Conservation (phyloP, 2,888 invertebrate genomes). For the Rotaria magnacalcarata region DNA sequence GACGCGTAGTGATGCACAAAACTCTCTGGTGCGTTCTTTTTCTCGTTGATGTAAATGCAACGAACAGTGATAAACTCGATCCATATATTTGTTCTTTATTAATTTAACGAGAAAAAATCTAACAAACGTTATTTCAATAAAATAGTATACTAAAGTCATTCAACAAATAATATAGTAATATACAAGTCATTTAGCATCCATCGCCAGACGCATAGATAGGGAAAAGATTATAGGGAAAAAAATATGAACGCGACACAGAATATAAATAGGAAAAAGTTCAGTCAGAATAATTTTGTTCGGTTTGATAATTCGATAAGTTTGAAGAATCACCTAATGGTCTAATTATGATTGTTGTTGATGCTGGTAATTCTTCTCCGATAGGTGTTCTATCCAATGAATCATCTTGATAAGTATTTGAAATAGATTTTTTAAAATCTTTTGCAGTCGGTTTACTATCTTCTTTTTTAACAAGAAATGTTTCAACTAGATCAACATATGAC, state of each 20-base stretch:
- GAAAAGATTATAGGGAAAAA: not conserved
- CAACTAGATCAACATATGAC: not conserved
- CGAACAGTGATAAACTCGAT: not conserved
- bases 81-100: not conserved
- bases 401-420: not conserved
- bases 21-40: too few relatives aligned
- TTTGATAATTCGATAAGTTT: not conserved
- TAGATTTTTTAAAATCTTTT: not conserved
- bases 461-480: not conserved
- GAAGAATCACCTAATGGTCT: not conserved
- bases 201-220: not conserved
- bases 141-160: not conserved
- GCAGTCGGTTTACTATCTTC: not conserved
- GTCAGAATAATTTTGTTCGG: not conserved
- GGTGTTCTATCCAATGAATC: not conserved
- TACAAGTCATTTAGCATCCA: not conserved
- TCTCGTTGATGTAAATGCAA: too few relatives aligned
- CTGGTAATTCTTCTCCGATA: not conserved
- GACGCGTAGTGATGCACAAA: too few relatives aligned
- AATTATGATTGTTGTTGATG: not conserved
- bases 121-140: not conserved
- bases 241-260: not conserved
- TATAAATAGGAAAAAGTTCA: not conserved
- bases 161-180: not conserved
- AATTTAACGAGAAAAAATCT: not conserved